Evolutionary conservation across 2,888 invertebrate species (phyloP).

Genomic region (Eubasilissa splendida): DNA sequence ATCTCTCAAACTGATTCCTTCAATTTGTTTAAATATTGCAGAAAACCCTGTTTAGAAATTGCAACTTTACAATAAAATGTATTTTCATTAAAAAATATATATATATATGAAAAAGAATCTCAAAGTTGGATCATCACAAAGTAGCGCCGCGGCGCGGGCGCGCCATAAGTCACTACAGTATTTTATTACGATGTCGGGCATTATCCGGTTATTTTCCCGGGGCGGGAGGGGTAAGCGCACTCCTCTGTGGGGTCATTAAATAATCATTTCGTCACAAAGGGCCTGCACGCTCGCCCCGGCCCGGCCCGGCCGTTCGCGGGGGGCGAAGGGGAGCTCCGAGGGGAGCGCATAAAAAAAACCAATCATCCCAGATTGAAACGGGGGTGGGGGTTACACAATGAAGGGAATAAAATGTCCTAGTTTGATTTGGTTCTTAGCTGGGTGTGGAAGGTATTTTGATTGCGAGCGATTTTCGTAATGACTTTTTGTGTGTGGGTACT

Average conservation of each 20-base stretch:
- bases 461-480: too few relatives aligned
- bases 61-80: too few relatives aligned
- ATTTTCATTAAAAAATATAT: too few relatives aligned
- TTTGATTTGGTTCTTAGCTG: not conserved
- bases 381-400: not conserved
- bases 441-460: not conserved
- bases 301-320: not conserved
- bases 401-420: not conserved
- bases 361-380: not conserved
- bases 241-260: conserved; percentile 4
- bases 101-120: too few relatives aligned
- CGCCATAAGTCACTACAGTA: not conserved
- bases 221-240: not conserved
- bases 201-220: not conserved
- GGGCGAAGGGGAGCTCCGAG: not conserved
- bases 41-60: too few relatives aligned
- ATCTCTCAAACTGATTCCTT: too few relatives aligned
- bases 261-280: conserved; percentile 12
- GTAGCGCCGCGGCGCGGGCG: too few relatives aligned
- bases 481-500: too few relatives aligned
- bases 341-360: not conserved
- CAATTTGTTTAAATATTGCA: too few relatives aligned
- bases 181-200: not conserved
- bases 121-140: too few relatives aligned
- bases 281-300: not conserved